phyloP scores from a whole-genome alignment of 2,888 invertebrate genomes.

The Dryococelus australis region DNA sequence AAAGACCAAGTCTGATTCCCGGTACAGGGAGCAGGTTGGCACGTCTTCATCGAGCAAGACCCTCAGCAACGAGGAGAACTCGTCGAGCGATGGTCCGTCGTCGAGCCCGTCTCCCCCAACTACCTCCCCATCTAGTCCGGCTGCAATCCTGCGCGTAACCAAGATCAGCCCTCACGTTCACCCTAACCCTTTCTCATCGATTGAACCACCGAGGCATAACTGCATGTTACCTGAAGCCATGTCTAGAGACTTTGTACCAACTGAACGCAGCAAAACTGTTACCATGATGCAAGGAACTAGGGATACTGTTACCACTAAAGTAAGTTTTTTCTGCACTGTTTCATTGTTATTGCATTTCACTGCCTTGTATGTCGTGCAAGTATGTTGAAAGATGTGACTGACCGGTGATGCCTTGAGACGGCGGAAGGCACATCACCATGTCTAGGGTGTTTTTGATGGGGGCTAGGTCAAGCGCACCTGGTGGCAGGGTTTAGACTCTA shows the following conservation, averaged over 20 bases:
- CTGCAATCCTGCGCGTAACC: constrained; percentile 32
- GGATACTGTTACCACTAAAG: constrained; percentile 23
- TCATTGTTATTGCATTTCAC: background rate
- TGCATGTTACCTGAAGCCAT: constrained; percentile 27
- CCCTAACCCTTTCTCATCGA: constrained; percentile 38
- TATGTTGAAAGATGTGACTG: no score
- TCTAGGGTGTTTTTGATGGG: no score
- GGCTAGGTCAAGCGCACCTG: no score
- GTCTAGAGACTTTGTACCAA: background rate
- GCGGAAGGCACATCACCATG: no score
- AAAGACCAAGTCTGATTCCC: constrained; percentile 38
- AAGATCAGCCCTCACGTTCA: constrained; percentile 32
- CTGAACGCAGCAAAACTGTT: no score
- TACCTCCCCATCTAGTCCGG: constrained; percentile 39
- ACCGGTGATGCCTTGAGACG: no score
- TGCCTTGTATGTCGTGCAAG: no score
- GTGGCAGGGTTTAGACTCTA: no score
- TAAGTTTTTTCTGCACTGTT: background rate
- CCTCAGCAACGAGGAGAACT: constrained; percentile 35
- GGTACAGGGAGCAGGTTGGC: constrained; percentile 19
- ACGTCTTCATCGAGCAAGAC: constrained; percentile 33
- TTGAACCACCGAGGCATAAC: constrained; percentile 35
- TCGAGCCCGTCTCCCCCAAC: constrained; percentile 40
- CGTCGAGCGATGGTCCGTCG: constrained; percentile 39
- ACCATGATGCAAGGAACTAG: background rate